These are phyloP conservation scores for Brachionichthys hirsutus DNA, from an alignment of 2,113 vertebrate species.

Conservation along the genomic window DNA sequence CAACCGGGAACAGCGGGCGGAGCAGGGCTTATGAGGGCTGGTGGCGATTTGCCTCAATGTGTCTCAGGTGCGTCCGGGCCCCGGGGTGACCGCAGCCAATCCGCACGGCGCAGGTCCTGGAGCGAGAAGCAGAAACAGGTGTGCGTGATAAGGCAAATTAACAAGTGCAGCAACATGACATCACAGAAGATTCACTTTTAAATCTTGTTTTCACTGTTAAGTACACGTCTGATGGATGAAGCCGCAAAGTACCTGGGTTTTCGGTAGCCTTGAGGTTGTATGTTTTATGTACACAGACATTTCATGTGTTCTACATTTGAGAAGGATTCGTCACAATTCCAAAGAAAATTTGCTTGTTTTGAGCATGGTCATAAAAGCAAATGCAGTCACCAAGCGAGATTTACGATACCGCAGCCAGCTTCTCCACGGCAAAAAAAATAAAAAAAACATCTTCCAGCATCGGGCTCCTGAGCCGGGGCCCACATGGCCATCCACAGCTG, in stretches of 20 bases:
- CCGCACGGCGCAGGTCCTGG: no score
- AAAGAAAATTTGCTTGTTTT: conserved; percentile 65
- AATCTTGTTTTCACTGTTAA: background rate
- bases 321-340: conserved; percentile 54
- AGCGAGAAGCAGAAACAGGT: no score
- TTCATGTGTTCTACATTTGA: conserved; percentile 22
- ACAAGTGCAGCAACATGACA: no score
- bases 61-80: no score
- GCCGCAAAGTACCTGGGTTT: background rate
- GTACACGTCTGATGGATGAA: conserved; percentile 6
- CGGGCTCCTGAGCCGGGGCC: conserved; percentile 49
- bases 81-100: no score
- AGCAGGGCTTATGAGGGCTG: no score
- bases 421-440: conserved; percentile 67
- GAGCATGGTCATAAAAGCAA: conserved; percentile 42
- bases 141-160: no score
- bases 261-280: background rate
- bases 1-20: no score
- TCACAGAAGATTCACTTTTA: no score
- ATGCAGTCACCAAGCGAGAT: conserved; percentile 66
- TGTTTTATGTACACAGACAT: conserved; percentile 6
- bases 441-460: conserved; percentile 67
- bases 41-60: no score
- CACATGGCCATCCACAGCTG: conserved; percentile 88
- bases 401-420: conserved; percentile 71